Base-by-base conservation (phyloP, 2,888 invertebrate genomes). In the Gonocerus acuteangulatus region DNA sequence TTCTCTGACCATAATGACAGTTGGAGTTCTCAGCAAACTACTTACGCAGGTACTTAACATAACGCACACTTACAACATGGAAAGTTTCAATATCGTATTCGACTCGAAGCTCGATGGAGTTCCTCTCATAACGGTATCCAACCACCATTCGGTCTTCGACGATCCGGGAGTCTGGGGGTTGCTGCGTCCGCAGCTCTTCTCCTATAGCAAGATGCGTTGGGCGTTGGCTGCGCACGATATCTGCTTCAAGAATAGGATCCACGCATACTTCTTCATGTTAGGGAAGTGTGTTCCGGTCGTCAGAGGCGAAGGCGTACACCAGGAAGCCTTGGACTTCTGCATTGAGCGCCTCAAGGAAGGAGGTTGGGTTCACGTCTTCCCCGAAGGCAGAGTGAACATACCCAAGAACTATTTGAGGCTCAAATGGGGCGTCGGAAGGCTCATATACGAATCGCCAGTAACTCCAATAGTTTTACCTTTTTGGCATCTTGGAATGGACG, bases 81-180 rank as follows among this genome's bases (percentile, higher is more conserved):
- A 87, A 69, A 79, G 82, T 69, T 81, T 94, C 70, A 71, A 77
- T 66, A 79, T 81, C 63, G 82, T 86, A 56, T 77, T 91, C 72
- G 78, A 79, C 39, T 78, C 80, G 63, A 80, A 91, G 69, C 87
- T 89, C 62, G 75, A 78, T 67, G 82, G 86, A 70, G 82, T 84
- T 69, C 93, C 95, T 52, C 79, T 97, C 63, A 82, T 97, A 65
- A 96, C 96, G 47, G 86, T 95, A 65, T 87, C 90, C 70, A 96
- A 96, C 80, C 96, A 97, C 77, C 84, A 92, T 77, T 95, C 94
- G 65, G 95, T 95, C 78, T 87, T 95, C 74, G 96, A 97, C 78
- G 96, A 96, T 80, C 96, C 96, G 21, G 87, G 92, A 65, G 77
- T 96, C 62, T 95, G 95, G 92, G 92, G 95, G 4, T 9, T 27